Conservation (phyloP, 1,140 invertebrate species). For the Lasioglossum baleicum region DNA sequence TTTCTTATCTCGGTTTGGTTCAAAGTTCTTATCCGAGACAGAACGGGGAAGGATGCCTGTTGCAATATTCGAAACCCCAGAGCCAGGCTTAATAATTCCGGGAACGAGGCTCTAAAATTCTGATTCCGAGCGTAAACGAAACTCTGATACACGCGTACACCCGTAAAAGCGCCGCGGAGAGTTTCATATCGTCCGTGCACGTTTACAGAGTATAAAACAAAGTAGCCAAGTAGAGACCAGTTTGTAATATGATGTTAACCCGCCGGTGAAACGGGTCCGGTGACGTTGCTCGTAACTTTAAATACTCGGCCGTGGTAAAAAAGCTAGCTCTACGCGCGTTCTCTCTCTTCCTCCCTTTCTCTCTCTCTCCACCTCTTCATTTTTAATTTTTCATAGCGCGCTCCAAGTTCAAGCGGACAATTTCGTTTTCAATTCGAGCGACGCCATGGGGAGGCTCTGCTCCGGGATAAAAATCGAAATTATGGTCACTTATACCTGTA, state of each 20-base stretch:
- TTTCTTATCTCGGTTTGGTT: too few species aligned
- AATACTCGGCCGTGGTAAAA: background rate
- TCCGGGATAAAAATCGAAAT: too few species aligned
- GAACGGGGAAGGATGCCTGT: background rate
- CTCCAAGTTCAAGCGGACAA: too few species aligned
- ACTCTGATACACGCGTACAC: background rate
- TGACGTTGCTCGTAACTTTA: background rate
- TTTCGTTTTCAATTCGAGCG: too few species aligned
- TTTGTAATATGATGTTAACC: constrained; percentile 7
- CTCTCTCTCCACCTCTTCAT: background rate
- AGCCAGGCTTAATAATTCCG: constrained; percentile 17
- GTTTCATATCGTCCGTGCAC: constrained; percentile 15
- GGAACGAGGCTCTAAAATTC: constrained; percentile 9
- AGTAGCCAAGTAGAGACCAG: background rate
- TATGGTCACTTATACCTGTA: too few species aligned
- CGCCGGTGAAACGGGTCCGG: background rate
- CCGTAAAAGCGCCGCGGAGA: constrained; percentile 19
- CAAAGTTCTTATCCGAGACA: too few species aligned
- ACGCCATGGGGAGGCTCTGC: too few species aligned
- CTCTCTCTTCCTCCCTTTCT: background rate
- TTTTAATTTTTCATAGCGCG: too few species aligned
- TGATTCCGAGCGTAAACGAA: constrained; percentile 19
- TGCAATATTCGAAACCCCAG: background rate
- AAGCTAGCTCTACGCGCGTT: background rate
- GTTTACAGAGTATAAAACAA: constrained; percentile 29